Base-by-base conservation (phyloP, 2,888 invertebrate species). In the Craniophora ligustri region DNA sequence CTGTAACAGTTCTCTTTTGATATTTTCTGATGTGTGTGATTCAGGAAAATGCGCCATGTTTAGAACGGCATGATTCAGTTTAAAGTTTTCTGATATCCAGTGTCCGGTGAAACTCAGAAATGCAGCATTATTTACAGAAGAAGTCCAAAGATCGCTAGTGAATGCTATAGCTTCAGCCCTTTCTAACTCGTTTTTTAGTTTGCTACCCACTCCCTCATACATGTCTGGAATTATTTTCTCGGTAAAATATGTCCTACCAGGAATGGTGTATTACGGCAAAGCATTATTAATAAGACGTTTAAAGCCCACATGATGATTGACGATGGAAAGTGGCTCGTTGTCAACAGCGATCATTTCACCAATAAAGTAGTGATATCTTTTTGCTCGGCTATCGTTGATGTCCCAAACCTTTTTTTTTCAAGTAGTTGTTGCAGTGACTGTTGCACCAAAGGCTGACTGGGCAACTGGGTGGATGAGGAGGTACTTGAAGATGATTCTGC, bases 341-440 rank as follows among this genome's bases (percentile, higher is more conserved):
- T 79, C 78, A 48, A 80, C 7, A 15, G 77, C 79, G 72, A 81
- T 80, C 76, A 78, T 81, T 79, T 81, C 83, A 14, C 66, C 76
- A 39, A 81, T 74, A 49, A 76, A 72, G 65, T 78, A 78, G 69
- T 81, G 58, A 56, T 71, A 73, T 56, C 70, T 65, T 61, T 58
- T 74, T 5, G 75, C 57, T 66, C 73, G 75, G 5, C 58, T 14
- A 50, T 78, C 76, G 53, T 74, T 75, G 2, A 36, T 14, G 15
- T 38, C 38, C 39, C 39, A 49, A 10, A 44, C 16, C 18, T 16
- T 13, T 39, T 49, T 35, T 40, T 26, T 39, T 19, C 19, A 19
- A 19, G 19, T 19, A 19, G 19, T 19, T 19, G 19, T 19, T 19
- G 19, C 35, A 16, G 23, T 19, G 19, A 19, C 19, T 19, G 16